A percentile compares a stretch with the other conserved stretches of the same genome.
These are phyloP conservation scores for Choristoneura rosaceana DNA, from an alignment of 2,888 invertebrate species.

Conservation along the genomic window DNA sequence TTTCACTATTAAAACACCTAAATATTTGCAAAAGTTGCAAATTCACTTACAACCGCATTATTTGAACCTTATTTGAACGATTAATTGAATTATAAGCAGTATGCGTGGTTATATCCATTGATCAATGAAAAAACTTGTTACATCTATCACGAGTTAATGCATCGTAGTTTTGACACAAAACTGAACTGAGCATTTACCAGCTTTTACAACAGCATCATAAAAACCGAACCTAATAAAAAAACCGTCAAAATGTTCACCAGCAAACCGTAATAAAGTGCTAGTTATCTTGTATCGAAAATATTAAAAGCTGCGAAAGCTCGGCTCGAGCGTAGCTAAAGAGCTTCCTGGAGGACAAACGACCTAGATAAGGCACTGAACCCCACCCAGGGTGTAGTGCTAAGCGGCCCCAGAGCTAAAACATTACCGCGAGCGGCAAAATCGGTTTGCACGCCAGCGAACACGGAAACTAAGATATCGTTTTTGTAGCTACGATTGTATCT, in stretches of 20 bases:
- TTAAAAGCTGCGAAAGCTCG: constrained; percentile 45
- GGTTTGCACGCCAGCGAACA: constrained; percentile 25
- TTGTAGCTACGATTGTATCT: constrained; percentile 10
- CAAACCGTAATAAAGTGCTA: constrained; percentile 27
- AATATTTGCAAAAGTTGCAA: no score
- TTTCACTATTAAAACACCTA: no score
- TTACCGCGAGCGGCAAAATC: constrained; percentile 33
- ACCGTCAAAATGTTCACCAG: constrained; percentile 14
- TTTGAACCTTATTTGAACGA: no score
- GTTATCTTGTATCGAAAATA: constrained; percentile 40
- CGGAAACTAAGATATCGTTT: constrained; percentile 33
- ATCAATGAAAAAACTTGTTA: background rate
- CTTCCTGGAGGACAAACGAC: constrained; percentile 78
- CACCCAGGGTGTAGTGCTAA: constrained; percentile 49
- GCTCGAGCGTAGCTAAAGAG: constrained; percentile 64
- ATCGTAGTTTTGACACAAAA: background rate
- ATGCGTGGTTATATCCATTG: background rate
- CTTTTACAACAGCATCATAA: constrained; percentile 17
- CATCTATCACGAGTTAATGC: background rate
- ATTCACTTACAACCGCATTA: background rate
- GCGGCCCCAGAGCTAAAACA: constrained; percentile 41
- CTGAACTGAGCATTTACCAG: background rate
- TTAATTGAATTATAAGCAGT: background rate
- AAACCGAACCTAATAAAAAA: constrained; percentile 22
- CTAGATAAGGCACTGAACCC: constrained; percentile 68